phyloP scores from a whole-genome alignment of 1,140 invertebrate genomes.

The Rhagoletis zephyria region DNA sequence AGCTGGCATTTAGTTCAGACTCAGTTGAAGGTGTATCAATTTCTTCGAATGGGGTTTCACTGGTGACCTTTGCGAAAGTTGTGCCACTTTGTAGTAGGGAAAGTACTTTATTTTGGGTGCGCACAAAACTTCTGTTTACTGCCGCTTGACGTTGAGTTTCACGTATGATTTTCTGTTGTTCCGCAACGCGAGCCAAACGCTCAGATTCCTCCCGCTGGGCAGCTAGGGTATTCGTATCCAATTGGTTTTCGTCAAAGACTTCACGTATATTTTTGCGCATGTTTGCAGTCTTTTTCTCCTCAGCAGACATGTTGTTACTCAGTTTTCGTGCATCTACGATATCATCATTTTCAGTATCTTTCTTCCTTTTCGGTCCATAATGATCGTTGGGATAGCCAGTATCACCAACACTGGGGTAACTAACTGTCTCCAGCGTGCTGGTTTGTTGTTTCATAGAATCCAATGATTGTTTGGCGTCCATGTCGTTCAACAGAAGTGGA shows the following conservation, averaged over 20 bases:
- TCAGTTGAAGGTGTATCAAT: conserved; percentile 10
- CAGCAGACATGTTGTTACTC: conserved; percentile 55
- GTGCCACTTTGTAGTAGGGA: conserved; percentile 78
- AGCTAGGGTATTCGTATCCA: conserved; percentile 91
- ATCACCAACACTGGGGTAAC: neutral
- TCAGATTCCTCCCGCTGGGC: conserved; percentile 94
- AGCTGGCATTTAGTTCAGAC: neutral
- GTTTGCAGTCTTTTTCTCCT: conserved; percentile 79
- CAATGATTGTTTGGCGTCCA: conserved; percentile 35
- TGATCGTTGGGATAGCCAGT: conserved; percentile 8
- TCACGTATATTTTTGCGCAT: conserved; percentile 89
- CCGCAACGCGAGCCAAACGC: conserved; percentile 85
- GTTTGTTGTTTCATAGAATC: conserved; percentile 26
- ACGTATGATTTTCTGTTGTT: conserved; percentile 85
- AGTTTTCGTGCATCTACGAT: neutral
- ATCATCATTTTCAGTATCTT: neutral
- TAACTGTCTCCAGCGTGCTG: neutral
- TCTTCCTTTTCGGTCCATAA: conserved; percentile 17
- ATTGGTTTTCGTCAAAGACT: conserved; percentile 91
- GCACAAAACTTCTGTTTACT: conserved; percentile 74
- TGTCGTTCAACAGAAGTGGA: neutral
- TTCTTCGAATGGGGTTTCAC: conserved; percentile 40
- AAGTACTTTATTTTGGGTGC: conserved; percentile 80
- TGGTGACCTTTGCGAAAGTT: conserved; percentile 68
- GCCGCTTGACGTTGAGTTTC: conserved; percentile 75